Conservation (phyloP, 2,797 vertebrate genomes). For the Liparis tanakae region DNA sequence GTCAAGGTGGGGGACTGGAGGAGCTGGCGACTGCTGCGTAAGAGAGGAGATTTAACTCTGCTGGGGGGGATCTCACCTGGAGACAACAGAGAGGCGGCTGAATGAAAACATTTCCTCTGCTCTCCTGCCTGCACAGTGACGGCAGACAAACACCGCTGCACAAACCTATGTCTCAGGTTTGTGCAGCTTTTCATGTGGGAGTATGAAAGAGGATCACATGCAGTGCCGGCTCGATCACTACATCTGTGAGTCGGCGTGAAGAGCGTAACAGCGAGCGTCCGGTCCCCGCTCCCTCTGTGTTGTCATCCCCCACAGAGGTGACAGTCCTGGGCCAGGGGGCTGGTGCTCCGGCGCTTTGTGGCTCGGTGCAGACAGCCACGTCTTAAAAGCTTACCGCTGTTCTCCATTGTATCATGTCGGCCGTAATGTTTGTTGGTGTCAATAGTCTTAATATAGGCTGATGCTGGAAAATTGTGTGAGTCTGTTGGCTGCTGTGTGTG, state of each 20-base stretch:
- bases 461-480: slow-evolving; percentile 57
- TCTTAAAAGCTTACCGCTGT: slow-evolving; percentile 67
- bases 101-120: slow-evolving; percentile 53
- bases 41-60: slow-evolving; percentile 51
- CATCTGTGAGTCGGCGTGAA: slow-evolving; percentile 66
- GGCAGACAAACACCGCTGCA: slow-evolving; percentile 45
- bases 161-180: slow-evolving; percentile 54
- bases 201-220: slow-evolving; percentile 62
- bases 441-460: slow-evolving; percentile 71
- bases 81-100: slow-evolving; percentile 62
- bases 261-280: slow-evolving; percentile 51
- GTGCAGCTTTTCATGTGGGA: slow-evolving; percentile 52
- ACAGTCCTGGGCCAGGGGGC: slow-evolving; percentile 40
- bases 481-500: slow-evolving; percentile 47
- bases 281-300: slow-evolving; percentile 27
- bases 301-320: slow-evolving; percentile 62
- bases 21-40: slow-evolving; percentile 53
- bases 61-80: slow-evolving; percentile 67
- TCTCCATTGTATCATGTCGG: slow-evolving; percentile 52
- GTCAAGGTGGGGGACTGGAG: slow-evolving; percentile 38
- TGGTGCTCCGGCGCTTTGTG: slow-evolving; percentile 46
- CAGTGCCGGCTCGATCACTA: slow-evolving; percentile 53
- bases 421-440: slow-evolving; percentile 64
- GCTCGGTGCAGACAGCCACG: slow-evolving; percentile 38
- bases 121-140: slow-evolving; percentile 3